These are phyloP conservation scores for Blera fallax DNA, from an alignment of 2,888 invertebrate genomes.

Conservation along the genomic window DNA sequence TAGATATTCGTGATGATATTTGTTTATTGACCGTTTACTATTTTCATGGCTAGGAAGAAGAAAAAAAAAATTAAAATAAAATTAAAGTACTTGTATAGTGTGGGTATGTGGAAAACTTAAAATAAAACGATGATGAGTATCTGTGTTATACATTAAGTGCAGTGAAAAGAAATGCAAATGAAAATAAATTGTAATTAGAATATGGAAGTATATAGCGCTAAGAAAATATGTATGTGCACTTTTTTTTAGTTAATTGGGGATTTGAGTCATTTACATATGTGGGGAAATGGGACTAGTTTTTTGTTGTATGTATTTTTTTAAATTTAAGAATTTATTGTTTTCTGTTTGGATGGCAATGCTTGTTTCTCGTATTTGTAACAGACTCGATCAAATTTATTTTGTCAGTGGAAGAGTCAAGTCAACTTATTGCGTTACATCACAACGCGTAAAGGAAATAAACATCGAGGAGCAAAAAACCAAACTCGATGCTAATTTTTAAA, in stretches of 20 bases:
- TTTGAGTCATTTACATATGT: background rate
- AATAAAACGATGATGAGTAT: conserved; percentile 39
- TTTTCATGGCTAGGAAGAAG: conserved; percentile 6
- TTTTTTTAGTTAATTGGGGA: conserved; percentile 2
- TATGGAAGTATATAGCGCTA: background rate
- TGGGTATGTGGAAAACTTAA: background rate
- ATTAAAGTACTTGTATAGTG: conserved; percentile 16
- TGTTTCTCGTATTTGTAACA: too few species aligned
- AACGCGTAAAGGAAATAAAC: too few species aligned
- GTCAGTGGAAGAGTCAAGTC: too few species aligned
- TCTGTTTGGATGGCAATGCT: background rate
- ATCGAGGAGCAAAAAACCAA: too few species aligned
- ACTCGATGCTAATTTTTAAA: too few species aligned
- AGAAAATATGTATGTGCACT: background rate
- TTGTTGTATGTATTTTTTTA: background rate
- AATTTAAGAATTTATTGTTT: background rate
- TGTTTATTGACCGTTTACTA: background rate
- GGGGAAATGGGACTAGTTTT: background rate
- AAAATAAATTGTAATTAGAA: background rate
- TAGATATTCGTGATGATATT: conserved; percentile 7
- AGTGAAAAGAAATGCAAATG: conserved; percentile 8
- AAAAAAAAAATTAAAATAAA: background rate
- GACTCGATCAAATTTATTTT: too few species aligned
- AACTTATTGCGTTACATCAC: too few species aligned
- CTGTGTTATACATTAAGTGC: conserved; percentile 66